Evolutionary conservation across 2,888 invertebrate species (phyloP).

Genomic region (Meandrusa payeni): DNA sequence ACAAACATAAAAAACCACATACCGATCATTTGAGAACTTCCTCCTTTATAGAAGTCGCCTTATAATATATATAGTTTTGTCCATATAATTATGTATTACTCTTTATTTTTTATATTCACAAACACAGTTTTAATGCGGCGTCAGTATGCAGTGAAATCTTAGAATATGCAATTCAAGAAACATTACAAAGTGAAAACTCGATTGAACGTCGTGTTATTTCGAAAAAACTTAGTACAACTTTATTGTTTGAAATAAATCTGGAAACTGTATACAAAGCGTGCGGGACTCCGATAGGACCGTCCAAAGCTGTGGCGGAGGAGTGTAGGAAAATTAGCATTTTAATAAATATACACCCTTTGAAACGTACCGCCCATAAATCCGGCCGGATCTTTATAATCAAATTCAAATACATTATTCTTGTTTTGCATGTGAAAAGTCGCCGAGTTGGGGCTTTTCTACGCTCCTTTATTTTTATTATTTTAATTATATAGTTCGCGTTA

Average conservation of each 20-base stretch:
- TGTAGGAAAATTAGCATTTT: conserved; percentile 77
- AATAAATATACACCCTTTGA: conserved; percentile 81
- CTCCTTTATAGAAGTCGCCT: too few relatives aligned
- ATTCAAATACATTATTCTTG: conserved; percentile 75
- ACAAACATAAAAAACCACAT: too few relatives aligned
- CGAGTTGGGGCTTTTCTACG: conserved; percentile 35
- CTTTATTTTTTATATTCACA: too few relatives aligned
- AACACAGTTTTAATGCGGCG: background rate
- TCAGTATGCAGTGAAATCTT: background rate
- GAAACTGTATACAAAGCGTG: conserved; percentile 76
- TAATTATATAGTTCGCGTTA: too few relatives aligned
- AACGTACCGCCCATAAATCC: conserved; percentile 75
- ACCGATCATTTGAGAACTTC: too few relatives aligned
- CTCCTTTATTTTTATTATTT: conserved; percentile 4
- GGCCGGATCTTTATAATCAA: conserved; percentile 76
- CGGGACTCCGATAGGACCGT: conserved; percentile 64
- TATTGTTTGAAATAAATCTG: conserved; percentile 75
- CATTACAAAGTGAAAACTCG: background rate
- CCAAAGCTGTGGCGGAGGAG: conserved; percentile 74
- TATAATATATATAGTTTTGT: too few relatives aligned
- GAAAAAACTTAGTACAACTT: conserved; percentile 47
- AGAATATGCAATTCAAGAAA: too few relatives aligned
- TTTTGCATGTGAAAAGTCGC: conserved; percentile 56
- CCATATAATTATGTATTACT: too few relatives aligned
- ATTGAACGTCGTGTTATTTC: conserved; percentile 27